phyloP scores from a whole-genome alignment of 2,888 invertebrate species.

The Pollenia griseotomentosa region DNA sequence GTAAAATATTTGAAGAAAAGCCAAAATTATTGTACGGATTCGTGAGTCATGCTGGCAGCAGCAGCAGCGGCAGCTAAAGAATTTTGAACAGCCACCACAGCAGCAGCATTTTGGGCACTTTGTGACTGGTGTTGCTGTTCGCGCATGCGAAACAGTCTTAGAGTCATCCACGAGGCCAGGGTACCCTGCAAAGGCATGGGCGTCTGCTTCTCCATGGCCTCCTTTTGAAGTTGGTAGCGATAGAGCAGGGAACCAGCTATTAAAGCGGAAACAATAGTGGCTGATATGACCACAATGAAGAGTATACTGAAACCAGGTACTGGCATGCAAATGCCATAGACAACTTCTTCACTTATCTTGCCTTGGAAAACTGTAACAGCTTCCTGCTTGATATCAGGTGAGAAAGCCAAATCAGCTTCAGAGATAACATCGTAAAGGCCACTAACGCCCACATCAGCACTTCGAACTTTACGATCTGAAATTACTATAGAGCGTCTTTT shows the following conservation, averaged over 20 bases:
- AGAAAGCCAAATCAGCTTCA: slow-evolving; percentile 95
- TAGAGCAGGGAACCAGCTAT: slow-evolving; percentile 93
- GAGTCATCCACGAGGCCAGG: slow-evolving; percentile 90
- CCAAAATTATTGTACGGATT: slow-evolving; percentile 79
- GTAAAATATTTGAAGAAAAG: slow-evolving; percentile 4
- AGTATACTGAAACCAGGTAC: slow-evolving; percentile 94
- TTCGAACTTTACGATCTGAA: slow-evolving; percentile 90
- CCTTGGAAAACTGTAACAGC: slow-evolving; percentile 95
- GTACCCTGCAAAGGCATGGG: slow-evolving; percentile 87
- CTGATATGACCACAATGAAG: slow-evolving; percentile 94
- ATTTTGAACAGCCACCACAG: slow-evolving; percentile 74
- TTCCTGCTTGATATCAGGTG: slow-evolving; percentile 91
- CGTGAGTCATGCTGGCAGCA: slow-evolving; percentile 76
- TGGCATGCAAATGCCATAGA: slow-evolving; percentile 96
- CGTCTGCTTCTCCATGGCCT: slow-evolving; percentile 86
- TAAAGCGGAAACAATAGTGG: slow-evolving; percentile 93
- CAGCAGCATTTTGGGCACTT: slow-evolving; percentile 75
- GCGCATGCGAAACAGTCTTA: slow-evolving; percentile 87
- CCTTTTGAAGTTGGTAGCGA: slow-evolving; percentile 90
- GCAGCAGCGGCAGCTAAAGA: slow-evolving; percentile 73
- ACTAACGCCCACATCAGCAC: slow-evolving; percentile 95
- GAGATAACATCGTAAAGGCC: slow-evolving; percentile 96
- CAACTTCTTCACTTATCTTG: slow-evolving; percentile 93
- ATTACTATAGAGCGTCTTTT: slow-evolving; percentile 88
- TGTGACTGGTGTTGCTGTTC: slow-evolving; percentile 79